Conservation (phyloP, 2,888 invertebrate species). For the Pandemis heparana region DNA sequence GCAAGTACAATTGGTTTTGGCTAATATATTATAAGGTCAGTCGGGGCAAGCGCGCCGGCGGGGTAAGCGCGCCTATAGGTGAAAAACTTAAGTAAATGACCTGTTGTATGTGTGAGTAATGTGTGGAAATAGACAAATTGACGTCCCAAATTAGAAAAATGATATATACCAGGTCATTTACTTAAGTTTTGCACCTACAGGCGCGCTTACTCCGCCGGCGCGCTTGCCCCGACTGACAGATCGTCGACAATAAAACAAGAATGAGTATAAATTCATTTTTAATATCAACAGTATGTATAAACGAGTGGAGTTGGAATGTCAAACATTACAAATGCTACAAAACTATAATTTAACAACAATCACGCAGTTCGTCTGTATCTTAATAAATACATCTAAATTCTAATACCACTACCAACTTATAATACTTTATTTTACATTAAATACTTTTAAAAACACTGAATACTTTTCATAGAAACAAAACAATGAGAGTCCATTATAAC, state of each 20-base stretch:
- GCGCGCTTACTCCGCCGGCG: too few species aligned
- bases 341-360: constrained; percentile 14
- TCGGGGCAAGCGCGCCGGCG: too few species aligned
- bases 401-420: background rate
- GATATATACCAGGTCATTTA: too few species aligned
- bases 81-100: too few species aligned
- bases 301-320: constrained; percentile 24
- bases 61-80: too few species aligned
- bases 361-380: constrained; percentile 9
- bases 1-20: too few species aligned
- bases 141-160: too few species aligned
- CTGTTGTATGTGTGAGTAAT: too few species aligned
- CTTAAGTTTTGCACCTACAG: too few species aligned
- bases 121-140: too few species aligned
- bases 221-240: too few species aligned
- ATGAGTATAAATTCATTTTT: constrained; percentile 17
- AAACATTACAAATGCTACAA: constrained; percentile 11
- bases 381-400: constrained; percentile 15
- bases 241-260: background rate
- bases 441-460: background rate
- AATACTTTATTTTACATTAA: background rate
- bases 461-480: background rate
- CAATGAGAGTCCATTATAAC: background rate
- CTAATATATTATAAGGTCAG: too few species aligned
- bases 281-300: constrained; percentile 40